Evolutionary conservation across 2,113 vertebrate genomes (phyloP), one percentile per base, ranked within the genome.

Genomic region (Gulo gulo): DNA sequence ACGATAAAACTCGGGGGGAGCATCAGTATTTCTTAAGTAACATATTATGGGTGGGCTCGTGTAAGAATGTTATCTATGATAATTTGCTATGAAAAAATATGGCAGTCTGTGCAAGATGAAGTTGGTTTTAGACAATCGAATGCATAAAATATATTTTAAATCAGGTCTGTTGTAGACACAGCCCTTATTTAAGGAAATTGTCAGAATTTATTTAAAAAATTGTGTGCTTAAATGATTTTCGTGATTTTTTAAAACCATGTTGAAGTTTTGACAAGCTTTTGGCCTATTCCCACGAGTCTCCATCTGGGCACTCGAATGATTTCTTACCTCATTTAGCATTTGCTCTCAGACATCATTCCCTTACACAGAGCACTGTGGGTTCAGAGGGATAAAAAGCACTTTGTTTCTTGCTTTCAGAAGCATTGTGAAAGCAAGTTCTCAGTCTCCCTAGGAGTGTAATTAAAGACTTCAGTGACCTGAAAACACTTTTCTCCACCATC

Each of bases 191-290:
- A 85, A 97, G 88, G 88, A 88, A 92, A 95, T 95, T 85, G 81
- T 96, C 91, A 95, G 84, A 84, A 93, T 95, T 84, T 82, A 94
- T 90, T 93, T 89, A 82, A 91, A 97, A 97, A 96, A 61, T 52
- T 26, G 50, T 82, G 81, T 34, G 55, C 85, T 90, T 96, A 96
- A 88, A 90, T 88, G 88, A 92, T 95, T 95, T 95, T 74, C 52
- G 86, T 84, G 80, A 95, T 88, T 89, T 97, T 88, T 94, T 1
- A 4, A 80, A 97, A 86, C 45, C 83, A 82, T 34, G 57, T 59
- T 94, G 93, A 92, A 90, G 76, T 92, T 87, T 95, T 97, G 97
- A 98, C 96, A 96, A 95, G 95, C 78, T 85, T 55, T 97, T 97
- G 97, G 97, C 97, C 63, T 20, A 2, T 90, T 76, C 97, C 88